These are phyloP conservation scores for Drosophila littoralis DNA, from an alignment of 1,140 invertebrate species.

Conservation along the genomic window DNA sequence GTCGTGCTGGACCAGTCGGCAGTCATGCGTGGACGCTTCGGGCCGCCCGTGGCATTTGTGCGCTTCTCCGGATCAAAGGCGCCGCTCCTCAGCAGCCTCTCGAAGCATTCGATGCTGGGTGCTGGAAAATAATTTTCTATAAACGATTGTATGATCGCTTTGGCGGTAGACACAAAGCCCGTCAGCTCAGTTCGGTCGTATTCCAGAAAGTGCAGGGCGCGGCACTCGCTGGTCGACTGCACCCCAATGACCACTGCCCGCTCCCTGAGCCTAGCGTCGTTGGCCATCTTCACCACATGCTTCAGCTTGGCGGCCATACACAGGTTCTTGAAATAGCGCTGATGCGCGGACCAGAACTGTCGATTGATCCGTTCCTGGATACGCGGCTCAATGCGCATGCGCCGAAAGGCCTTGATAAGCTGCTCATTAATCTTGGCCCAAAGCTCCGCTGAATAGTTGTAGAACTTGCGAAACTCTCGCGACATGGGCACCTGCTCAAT, in stretches of 20 bases:
- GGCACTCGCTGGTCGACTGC: constrained; percentile 98
- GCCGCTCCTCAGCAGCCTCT: constrained; percentile 81
- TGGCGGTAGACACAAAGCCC: constrained; percentile 99
- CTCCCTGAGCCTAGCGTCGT: constrained; percentile 94
- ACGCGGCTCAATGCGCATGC: constrained; percentile 96
- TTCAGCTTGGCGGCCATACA: constrained; percentile 98
- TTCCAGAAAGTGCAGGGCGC: constrained; percentile 97
- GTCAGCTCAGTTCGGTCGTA: constrained; percentile 96
- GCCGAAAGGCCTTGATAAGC: constrained; percentile 96
- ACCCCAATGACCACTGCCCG: constrained; percentile 99
- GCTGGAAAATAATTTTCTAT: constrained; percentile 99
- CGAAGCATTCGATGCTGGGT: constrained; percentile 93
- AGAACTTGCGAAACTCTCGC: constrained; percentile 93
- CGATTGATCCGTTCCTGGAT: constrained; percentile 97
- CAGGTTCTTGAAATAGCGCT: constrained; percentile 99
- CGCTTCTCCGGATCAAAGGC: constrained; percentile 71
- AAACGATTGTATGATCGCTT: constrained; percentile 96
- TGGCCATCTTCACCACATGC: constrained; percentile 91
- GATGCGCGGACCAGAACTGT: constrained; percentile 99
- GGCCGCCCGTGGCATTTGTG: constrained; percentile 18
- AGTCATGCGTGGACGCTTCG: neutral
- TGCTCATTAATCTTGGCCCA: constrained; percentile 97
- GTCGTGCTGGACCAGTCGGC: too few relatives aligned
- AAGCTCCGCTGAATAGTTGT: constrained; percentile 96
- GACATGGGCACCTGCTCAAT: constrained; percentile 97